A percentile compares a stretch with the other conserved stretches of the same genome.
These are phyloP conservation scores for Lasiommata megera DNA, from an alignment of 2,888 invertebrate genomes.

Conservation along the genomic window DNA sequence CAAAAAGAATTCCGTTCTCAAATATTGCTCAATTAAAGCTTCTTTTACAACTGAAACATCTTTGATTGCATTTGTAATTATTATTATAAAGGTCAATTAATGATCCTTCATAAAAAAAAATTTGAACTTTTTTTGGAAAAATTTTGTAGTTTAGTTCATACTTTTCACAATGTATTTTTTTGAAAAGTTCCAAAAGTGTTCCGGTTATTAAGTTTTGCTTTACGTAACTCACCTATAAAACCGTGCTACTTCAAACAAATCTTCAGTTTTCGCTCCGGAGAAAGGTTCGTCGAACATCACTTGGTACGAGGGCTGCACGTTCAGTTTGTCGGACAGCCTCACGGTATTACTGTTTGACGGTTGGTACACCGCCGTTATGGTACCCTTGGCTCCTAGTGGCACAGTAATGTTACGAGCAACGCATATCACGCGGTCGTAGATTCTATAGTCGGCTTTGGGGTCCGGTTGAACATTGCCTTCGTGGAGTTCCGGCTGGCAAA, in stretches of 20 bases:
- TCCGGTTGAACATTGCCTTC: slow-evolving; percentile 85
- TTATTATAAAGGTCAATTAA: too few species aligned
- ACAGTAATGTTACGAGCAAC: slow-evolving; percentile 88
- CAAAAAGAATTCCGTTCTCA: too few species aligned
- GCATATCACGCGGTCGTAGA: slow-evolving; percentile 93
- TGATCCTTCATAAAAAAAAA: too few species aligned
- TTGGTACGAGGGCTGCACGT: slow-evolving; percentile 85
- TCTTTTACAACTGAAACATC: too few species aligned
- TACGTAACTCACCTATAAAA: slow-evolving; percentile 58
- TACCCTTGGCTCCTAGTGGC: slow-evolving; percentile 92
- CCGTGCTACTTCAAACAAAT: slow-evolving; percentile 53
- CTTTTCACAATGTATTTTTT: too few species aligned
- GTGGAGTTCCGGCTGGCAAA: slow-evolving; percentile 72
- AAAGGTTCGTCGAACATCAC: slow-evolving; percentile 91
- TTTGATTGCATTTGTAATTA: too few species aligned
- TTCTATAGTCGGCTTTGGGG: slow-evolving; percentile 80
- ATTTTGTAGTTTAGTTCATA: too few species aligned
- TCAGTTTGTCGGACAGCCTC: slow-evolving; percentile 73
- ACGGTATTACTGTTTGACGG: slow-evolving; percentile 63
- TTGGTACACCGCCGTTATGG: slow-evolving; percentile 86
- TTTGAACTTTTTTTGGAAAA: too few species aligned
- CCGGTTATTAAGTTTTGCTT: too few species aligned
- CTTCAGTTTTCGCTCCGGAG: slow-evolving; percentile 79
- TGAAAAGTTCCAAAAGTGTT: too few species aligned
- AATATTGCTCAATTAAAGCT: too few species aligned